These are phyloP conservation scores for Capromys pilorides DNA, from an alignment of 2,797 vertebrate genomes.

Conservation along the genomic window DNA sequence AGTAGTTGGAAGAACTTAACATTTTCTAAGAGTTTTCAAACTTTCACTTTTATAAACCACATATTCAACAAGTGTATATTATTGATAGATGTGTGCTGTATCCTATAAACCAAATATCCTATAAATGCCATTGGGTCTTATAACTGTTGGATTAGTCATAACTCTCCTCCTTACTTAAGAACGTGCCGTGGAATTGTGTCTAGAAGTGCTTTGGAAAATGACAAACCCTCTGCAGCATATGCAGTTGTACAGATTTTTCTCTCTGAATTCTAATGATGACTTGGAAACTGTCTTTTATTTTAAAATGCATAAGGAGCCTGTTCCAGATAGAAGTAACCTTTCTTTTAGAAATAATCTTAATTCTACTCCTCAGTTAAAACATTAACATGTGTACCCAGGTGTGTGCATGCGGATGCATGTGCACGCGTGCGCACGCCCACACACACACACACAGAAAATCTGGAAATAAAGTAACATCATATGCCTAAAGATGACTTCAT, in stretches of 20 bases:
- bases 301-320: not conserved
- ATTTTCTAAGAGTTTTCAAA: conserved; percentile 42
- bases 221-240: not conserved
- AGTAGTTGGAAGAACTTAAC: not conserved
- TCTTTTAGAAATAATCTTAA: not conserved
- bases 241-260: not conserved
- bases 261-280: not conserved
- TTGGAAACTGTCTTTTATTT: not conserved
- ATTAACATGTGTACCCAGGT: not conserved
- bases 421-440: not conserved
- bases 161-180: not conserved
- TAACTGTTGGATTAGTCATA: not conserved
- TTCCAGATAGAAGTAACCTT: not conserved
- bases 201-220: conserved; percentile 27
- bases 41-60: not conserved
- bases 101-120: not conserved
- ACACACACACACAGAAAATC: not conserved
- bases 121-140: not conserved
- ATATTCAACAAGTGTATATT: not conserved
- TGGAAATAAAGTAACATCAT: not conserved
- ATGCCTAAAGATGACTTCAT: not conserved
- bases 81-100: not conserved
- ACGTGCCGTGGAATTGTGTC: not conserved
- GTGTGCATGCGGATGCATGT: no score
- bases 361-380: not conserved